Conservation (phyloP, 2,888 invertebrate genomes). For the Barypeithes pellucidus region DNA sequence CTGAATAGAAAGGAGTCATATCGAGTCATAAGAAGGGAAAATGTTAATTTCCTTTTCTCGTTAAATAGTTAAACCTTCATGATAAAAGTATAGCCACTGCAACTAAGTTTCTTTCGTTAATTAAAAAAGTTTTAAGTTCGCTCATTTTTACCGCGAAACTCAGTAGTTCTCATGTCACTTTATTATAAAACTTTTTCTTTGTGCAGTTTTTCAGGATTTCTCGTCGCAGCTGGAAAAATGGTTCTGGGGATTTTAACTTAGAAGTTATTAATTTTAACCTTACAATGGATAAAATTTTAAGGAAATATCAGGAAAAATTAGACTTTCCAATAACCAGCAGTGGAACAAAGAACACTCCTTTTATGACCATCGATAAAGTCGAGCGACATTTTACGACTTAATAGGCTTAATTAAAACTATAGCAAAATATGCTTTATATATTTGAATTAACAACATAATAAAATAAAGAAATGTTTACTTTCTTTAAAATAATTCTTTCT, state of each 20-base stretch:
- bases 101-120: conserved; percentile 42
- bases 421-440: too few relatives aligned
- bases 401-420: too few relatives aligned
- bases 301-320: background rate
- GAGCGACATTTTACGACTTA: too few relatives aligned
- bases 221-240: conserved; percentile 19
- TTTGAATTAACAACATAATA: too few relatives aligned
- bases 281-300: background rate
- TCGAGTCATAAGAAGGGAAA: background rate
- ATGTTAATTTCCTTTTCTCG: conserved; percentile 5
- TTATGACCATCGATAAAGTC: too few relatives aligned
- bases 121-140: conserved; percentile 50
- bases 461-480: too few relatives aligned
- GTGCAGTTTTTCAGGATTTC: background rate
- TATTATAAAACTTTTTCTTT: conserved; percentile 21
- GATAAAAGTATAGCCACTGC: conserved; percentile 43
- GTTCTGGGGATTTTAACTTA: conserved; percentile 14
- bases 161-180: conserved; percentile 39
- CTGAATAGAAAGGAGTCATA: too few relatives aligned
- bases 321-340: too few relatives aligned
- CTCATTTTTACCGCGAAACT: conserved; percentile 44
- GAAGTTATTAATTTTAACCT: conserved; percentile 12
- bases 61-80: conserved; percentile 33
- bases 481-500: too few relatives aligned
- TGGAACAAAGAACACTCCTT: too few relatives aligned